Evolutionary conservation across 2,113 vertebrate genomes (phyloP).

Genomic region (Bolborhynchus lineola): DNA sequence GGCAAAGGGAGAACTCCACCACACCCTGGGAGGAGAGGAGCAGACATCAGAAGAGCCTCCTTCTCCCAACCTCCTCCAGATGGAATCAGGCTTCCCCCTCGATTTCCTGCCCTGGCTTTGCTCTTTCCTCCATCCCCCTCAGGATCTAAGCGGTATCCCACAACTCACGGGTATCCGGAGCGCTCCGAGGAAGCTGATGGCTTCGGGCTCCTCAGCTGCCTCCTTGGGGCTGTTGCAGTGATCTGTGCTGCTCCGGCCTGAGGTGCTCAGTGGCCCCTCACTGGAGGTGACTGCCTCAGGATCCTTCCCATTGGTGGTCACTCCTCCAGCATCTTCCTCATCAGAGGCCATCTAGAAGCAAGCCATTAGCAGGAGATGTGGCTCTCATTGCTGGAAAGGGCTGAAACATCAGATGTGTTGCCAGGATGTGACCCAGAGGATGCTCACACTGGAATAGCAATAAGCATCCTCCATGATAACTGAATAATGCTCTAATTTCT

Average conservation of each 20-base stretch:
- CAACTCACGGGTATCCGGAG: slow-evolving; percentile 90
- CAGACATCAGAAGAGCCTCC: neutral
- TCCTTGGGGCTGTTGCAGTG: slow-evolving; percentile 1
- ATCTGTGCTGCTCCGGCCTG: neutral
- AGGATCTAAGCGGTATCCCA: neutral
- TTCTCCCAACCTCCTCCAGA: neutral
- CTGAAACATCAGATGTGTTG: neutral
- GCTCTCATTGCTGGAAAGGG: neutral
- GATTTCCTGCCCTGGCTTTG: neutral
- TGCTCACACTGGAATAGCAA: neutral
- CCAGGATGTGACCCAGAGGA: accelerated
- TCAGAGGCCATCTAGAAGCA: slow-evolving; percentile 43
- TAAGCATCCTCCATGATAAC: neutral
- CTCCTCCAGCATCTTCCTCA: slow-evolving; percentile 52
- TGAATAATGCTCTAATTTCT: neutral
- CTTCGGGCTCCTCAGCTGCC: slow-evolving; percentile 57
- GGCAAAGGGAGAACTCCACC: slow-evolving; percentile 93
- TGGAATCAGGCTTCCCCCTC: too few species aligned
- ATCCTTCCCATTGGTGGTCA: slow-evolving; percentile 63
- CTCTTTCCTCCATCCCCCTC: neutral
- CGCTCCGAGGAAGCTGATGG: slow-evolving; percentile 90
- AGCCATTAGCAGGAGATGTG: neutral
- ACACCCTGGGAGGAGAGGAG: slow-evolving; percentile 80
- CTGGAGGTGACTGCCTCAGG: neutral
- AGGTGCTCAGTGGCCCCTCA: slow-evolving; percentile 37